These are phyloP conservation scores for Globicephala melas DNA, from an alignment of 2,113 vertebrate genomes.

Conservation along the genomic window DNA sequence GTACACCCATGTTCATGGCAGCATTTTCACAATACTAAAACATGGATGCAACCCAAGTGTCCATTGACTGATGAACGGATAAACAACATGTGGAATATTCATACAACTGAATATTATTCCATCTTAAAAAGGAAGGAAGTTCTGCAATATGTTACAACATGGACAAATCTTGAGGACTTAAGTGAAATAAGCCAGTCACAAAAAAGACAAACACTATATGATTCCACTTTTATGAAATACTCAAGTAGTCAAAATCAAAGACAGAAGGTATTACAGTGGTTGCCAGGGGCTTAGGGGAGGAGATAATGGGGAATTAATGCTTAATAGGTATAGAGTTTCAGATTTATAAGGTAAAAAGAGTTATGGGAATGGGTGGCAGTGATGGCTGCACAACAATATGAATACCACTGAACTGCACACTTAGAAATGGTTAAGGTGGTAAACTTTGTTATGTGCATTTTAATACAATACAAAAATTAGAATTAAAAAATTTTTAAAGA, in stretches of 20 bases:
- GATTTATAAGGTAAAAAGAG: background rate
- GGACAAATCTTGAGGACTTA: background rate
- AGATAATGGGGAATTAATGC: background rate
- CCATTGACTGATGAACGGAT: too few relatives aligned
- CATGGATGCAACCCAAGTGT: too few relatives aligned
- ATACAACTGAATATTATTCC: too few relatives aligned
- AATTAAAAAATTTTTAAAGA: background rate
- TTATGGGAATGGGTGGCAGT: background rate
- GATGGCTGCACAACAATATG: background rate
- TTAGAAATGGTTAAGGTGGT: background rate
- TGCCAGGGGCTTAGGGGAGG: background rate
- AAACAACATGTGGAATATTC: too few relatives aligned
- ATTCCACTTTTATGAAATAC: background rate
- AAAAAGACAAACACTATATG: background rate
- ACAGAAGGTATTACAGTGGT: background rate
- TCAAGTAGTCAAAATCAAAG: background rate
- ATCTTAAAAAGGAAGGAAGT: too few relatives aligned
- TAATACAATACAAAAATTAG: background rate
- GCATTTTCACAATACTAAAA: too few relatives aligned
- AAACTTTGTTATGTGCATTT: background rate
- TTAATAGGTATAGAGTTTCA: background rate
- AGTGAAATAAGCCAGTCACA: background rate
- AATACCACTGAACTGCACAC: background rate
- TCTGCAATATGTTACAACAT: too few relatives aligned
- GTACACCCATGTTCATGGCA: too few relatives aligned